Evolutionary conservation across 2,797 vertebrate species (phyloP), one percentile per base, ranked within the genome.

Genomic region (Danio choprae): DNA sequence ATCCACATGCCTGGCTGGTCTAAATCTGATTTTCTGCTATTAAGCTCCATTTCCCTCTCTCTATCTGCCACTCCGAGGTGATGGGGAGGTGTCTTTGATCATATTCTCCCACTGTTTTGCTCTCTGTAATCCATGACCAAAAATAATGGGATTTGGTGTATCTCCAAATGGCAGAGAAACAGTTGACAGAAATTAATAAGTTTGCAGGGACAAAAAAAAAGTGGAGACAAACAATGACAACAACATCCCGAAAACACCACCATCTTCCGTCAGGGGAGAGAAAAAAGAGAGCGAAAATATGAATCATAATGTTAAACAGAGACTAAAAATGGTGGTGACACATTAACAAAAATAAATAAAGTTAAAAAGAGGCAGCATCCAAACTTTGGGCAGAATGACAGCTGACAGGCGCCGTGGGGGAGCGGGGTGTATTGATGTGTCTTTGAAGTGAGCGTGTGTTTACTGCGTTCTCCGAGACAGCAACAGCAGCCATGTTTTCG

Each of bases 121-220:
- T 94, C 89, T 84, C 74, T 92, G 92, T 96, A 96, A 98, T 96
- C 96, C 96, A 96, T 97, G 95, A 96, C 95, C 92, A 92, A 94
- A 94, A 95, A 91, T 97, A 97, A 98, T 95, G 94, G 95, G 96
- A 98, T 98, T 97, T 97, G 93, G 93, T 95, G 88, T 93, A 97
- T 97, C 96, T 96, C 94, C 94, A 93, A 94, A 95, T 94, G 94
- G 94, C 96, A 96, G 94, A 93, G 74, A 92, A 93, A 93, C 94
- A 93, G 90, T 90, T 94, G 93, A 94, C 90, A 93, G 90, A 94
- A 94, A 89, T 93, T 93, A 95, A 92, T 95, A 96, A 95, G 91
- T 95, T 86, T 93, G 92, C 90, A 85, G 85, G 89, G 90, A 91
- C 81, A 90, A 90, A n/a, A n/a, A 90, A 92, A 90, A 65, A 74